Base-by-base conservation (phyloP, 2,888 invertebrate genomes). In the Drosophila flavopinicola region DNA sequence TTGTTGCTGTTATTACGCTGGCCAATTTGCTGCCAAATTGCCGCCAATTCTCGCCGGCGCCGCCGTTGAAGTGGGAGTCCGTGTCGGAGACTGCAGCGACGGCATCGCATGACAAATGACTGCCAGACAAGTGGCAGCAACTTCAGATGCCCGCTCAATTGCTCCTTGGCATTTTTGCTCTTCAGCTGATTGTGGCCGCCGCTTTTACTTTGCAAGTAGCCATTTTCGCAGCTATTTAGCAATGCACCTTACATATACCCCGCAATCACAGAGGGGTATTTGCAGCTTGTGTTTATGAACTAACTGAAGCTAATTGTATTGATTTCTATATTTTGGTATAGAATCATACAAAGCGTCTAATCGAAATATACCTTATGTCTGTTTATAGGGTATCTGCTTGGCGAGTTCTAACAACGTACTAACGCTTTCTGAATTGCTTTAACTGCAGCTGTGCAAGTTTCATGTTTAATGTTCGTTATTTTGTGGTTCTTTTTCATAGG, bases 81-180 rank as follows among this genome's bases (percentile, higher is more conserved):
- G 56, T 68, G 69, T 59, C 58, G 48, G 41, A 48, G 65, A 56
- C 44, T 41, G 27, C 11, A 23, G 47, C 15, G 75, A 49, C 53
- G 65, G 74, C 82, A 78, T 85, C 66, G 84, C 83, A 75, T 79
- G 79, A 83, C 79, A 79, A 79, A 79, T 78, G 71, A 56, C 64
- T 67, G 63, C 48, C 60, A 64, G 75, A 58, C 85, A 82, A 85
- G 83, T 83, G 79, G 64, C 85, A 68, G 65, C 59, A 54, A 60
- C 65, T 54, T 54, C 35, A 58, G 67, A 39, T 63, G 56, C 42
- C 11, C 45, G 45, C 51, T 57, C 42, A 51, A 39, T 42, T 45
- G n/a, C 24, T 27, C 13, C 52, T 52, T 30, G 24, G 11, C 10
- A 6, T 37, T 45, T 45, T 33, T 29, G 17, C 11, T 49, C 23